These are phyloP conservation scores for Drosophila ironensis DNA, from an alignment of 1,140 invertebrate genomes.

Conservation along the genomic window DNA sequence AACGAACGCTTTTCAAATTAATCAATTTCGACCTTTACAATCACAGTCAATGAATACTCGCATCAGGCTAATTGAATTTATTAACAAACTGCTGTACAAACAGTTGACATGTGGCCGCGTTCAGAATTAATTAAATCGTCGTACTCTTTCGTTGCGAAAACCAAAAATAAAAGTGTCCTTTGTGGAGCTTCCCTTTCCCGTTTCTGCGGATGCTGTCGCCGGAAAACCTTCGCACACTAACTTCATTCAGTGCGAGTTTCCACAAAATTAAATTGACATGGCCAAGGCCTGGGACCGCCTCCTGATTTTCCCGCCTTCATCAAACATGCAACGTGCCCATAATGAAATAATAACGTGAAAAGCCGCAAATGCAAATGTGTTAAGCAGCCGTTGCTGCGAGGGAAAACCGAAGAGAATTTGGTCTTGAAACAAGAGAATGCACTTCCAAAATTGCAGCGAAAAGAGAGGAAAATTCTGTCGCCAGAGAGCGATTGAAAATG, in stretches of 20 bases:
- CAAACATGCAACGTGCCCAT: conserved; percentile 54
- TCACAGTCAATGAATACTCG: not conserved
- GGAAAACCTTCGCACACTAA: conserved; percentile 31
- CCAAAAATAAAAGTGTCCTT: conserved; percentile 5
- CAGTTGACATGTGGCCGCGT: conserved; percentile 9
- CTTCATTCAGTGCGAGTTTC: conserved; percentile 40
- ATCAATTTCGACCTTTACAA: not conserved
- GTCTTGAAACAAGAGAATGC: conserved; percentile 1
- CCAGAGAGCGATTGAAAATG: conserved; percentile 7
- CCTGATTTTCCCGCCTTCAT: conserved; percentile 2
- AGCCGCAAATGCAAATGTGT: conserved; percentile 51
- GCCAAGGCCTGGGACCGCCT: not conserved
- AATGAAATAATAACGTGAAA: conserved; percentile 63
- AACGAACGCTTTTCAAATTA: not conserved
- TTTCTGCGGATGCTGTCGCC: not conserved
- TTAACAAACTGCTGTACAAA: conserved; percentile 3
- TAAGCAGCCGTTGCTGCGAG: conserved; percentile 10
- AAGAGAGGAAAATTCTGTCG: conserved; percentile 25
- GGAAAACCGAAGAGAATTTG: not conserved
- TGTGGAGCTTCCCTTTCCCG: not conserved
- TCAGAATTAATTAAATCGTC: conserved; percentile 60
- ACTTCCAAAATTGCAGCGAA: conserved; percentile 48
- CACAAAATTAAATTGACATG: conserved; percentile 39
- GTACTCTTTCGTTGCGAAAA: conserved; percentile 10
- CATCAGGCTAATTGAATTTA: conserved; percentile 28